Base-by-base conservation (phyloP, 2,113 vertebrate species). In the Tyto alba region DNA sequence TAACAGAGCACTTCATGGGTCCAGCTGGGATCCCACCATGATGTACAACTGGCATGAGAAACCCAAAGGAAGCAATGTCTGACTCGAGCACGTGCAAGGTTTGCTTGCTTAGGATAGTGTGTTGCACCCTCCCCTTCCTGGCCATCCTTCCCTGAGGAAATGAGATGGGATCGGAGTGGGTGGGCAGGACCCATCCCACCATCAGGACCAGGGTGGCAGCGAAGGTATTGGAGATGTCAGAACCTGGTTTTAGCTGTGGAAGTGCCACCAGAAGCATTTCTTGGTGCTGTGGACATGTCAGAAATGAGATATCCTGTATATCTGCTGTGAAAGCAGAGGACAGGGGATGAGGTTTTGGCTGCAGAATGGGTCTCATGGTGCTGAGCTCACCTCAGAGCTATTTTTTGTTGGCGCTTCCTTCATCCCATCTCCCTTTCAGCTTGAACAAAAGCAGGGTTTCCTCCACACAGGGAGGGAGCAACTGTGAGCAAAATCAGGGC, bases 391-490 rank as follows among this genome's bases (percentile, higher is more conserved):
- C n/a, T 22, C 52, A 68, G 26, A 55, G 26, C 3, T 11, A 3
- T 47, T 77, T 74, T 74, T 47, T 81, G 1, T 43, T 59, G 36
- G 45, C 4, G 1, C 15, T 59, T 67, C 20, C 21, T 88, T 87
- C 60, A 30, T 20, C 76, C 30, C 34, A 40, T 19, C 5, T 59
- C 60, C n/a, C 41, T 87, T 60, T 73, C 50, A 68, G 7, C 50
- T 13, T 13, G 34, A 64, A 43, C 0, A 0, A 69, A 92, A 73
- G 3, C 7, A n/a, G 9, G 4, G 41, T 95, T 78, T 71, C 23
- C 40, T 52, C 50, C 23, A 59, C 0, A 0, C 3, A 3, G 41
- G 53, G 53, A 75, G 53, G 43, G 17, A 45, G 26, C 0, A 2
- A 11, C 36, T 68, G 45, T 6, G 53, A 94, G 40, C 40, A 80